Base-by-base conservation (phyloP, 2,888 invertebrate species). In the Pocota personata region DNA sequence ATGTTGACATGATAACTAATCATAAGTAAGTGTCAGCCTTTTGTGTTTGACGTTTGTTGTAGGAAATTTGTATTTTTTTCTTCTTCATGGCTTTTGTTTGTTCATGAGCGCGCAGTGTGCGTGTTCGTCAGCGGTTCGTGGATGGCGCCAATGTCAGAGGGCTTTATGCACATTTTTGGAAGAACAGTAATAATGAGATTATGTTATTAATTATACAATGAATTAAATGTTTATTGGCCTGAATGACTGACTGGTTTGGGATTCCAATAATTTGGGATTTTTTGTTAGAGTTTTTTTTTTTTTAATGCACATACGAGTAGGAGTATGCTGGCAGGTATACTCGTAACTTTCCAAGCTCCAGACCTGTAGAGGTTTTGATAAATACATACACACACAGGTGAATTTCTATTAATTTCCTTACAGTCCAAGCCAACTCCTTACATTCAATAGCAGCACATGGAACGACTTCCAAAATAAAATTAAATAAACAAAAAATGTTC, bases 1-100 rank as follows among this genome's bases (percentile, higher is more conserved):
- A 86, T 86, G 67, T 72, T 86, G 86, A 86, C 86, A 86, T 86
- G 86, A 86, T 86, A 86, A 86, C 86, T 86, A 77, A 86, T 86
- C 86, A 82, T 86, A 86, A 86, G 82, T 37, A 82, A 86, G 86
- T 82, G 86, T 86, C 82, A 82, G 82, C 66, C 77, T 62, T 77
- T 80, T 86, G 80, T 86, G 76, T 80, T 76, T 77, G 82, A 76
- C 86, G 75, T 77, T 82, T 82, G 82, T 82, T 82, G 86, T 66
- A 50, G 43, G 60, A 27, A 35, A 55, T 77, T 52, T 76, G 58
- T n/a, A n/a, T 58, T 73, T 67, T 48, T 72, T 73, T 16, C 52
- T 50, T 19, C 14, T 6, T 78, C 27, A 30, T 57, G 67, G 55
- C 8, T 60, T 66, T 16, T 64, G 76, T 60, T 60, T 82, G 76